Percentiles rank a stretch among this genome's conserved stretches.
phyloP scores from a whole-genome alignment of 2,888 invertebrate genomes.

The Nezara viridula region DNA sequence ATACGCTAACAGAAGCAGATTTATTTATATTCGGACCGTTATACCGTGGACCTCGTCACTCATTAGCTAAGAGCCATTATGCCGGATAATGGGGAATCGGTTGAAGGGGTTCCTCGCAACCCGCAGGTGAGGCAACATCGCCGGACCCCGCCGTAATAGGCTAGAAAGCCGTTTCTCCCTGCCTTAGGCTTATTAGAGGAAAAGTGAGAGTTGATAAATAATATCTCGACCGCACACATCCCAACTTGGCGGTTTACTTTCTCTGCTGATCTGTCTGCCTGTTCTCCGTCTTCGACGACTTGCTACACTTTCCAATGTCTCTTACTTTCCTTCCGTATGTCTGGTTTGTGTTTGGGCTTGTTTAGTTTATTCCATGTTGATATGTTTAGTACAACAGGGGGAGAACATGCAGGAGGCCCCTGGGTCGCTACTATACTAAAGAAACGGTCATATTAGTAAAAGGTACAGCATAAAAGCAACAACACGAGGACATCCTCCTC shows the following conservation, averaged over 20 bases:
- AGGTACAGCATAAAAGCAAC: no score
- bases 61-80: conserved; percentile 7
- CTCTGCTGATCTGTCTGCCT: background rate
- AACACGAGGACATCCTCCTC: no score
- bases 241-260: conserved; percentile 35
- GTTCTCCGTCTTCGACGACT: background rate
- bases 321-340: conserved; percentile 26
- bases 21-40: background rate
- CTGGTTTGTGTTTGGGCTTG: background rate
- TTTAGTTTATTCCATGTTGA: background rate
- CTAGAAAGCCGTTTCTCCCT: conserved; percentile 39
- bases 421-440: background rate
- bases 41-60: background rate
- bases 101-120: background rate
- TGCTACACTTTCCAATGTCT: conserved; percentile 39
- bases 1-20: background rate
- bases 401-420: background rate
- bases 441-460: no score
- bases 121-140: background rate
- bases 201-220: conserved; percentile 59
- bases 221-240: conserved; percentile 29
- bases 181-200: conserved; percentile 56
- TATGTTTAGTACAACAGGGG: background rate
- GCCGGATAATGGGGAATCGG: background rate
- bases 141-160: background rate